Percentiles rank a stretch among this genome's conserved stretches.
phyloP scores from a whole-genome alignment of 2,888 invertebrate genomes.

The Argyresthia goedartella region DNA sequence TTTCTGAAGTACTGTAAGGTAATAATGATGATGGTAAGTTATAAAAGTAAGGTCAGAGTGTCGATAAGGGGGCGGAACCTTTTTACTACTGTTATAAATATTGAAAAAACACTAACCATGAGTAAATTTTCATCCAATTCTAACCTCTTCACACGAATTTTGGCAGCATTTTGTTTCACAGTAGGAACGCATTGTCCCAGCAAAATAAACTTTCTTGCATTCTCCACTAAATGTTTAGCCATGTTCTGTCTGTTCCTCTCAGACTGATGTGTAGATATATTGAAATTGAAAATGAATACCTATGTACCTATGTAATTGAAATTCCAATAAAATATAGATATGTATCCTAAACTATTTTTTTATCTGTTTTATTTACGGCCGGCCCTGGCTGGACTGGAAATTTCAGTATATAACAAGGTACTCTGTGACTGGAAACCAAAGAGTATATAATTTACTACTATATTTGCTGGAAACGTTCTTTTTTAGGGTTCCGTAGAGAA shows the following conservation, averaged over 20 bases:
- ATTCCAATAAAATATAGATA: no score
- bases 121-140: conserved; percentile 81
- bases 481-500: no score
- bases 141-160: conserved; percentile 81
- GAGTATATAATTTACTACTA: no score
- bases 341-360: no score
- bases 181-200: conserved; percentile 86
- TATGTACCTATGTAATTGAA: no score
- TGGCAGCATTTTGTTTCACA: conserved; percentile 81
- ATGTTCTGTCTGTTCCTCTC: conserved; percentile 19
- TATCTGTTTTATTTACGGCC: no score
- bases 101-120: conserved; percentile 72
- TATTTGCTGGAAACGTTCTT: no score
- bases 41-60: neutral
- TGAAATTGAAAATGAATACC: neutral
- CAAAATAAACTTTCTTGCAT: conserved; percentile 68
- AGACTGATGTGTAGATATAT: neutral
- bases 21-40: neutral
- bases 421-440: no score
- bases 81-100: no score
- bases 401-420: no score
- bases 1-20: conserved; percentile 81
- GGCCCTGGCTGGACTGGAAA: no score
- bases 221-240: conserved; percentile 48
- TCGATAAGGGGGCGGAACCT: neutral